These are phyloP conservation scores for Catalaphyllia jardinei DNA, from an alignment of 64 coral and sea anemone genomes.

Conservation along the genomic window DNA sequence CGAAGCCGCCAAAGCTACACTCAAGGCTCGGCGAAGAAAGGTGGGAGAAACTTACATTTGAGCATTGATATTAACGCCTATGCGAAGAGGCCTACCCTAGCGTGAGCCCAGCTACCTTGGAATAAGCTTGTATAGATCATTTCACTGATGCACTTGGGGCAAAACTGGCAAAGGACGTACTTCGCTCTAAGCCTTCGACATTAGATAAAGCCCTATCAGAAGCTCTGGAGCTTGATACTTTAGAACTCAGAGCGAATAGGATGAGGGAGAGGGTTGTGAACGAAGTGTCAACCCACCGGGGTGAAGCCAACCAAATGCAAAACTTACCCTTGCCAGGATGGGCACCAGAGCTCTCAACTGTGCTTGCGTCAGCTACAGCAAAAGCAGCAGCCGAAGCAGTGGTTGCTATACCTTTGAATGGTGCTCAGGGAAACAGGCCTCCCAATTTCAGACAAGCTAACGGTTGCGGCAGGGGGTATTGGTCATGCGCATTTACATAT, in stretches of 20 bases:
- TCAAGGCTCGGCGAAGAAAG: constrained; percentile 46
- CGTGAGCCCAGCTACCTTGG: constrained; percentile 21
- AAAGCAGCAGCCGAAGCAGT: constrained; percentile 51
- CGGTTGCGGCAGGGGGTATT: not conserved
- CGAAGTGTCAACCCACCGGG: no score
- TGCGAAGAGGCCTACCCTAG: constrained; percentile 36
- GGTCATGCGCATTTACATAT: constrained; percentile 29
- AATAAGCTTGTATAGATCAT: constrained; percentile 50
- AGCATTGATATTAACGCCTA: constrained; percentile 50
- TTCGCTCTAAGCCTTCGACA: no score
- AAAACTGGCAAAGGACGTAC: not conserved
- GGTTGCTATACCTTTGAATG: not conserved
- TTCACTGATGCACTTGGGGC: constrained; percentile 43
- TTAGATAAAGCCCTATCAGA: no score
- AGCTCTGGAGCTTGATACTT: no score
- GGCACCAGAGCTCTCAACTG: constrained; percentile 43
- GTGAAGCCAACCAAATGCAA: not conserved
- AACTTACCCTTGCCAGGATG: constrained; percentile 13
- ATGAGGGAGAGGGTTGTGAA: no score
- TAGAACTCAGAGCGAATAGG: no score
- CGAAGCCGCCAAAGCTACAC: constrained; percentile 38
- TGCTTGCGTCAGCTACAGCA: constrained; percentile 47
- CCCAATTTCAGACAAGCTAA: not conserved
- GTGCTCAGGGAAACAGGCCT: not conserved
- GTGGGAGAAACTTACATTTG: constrained; percentile 44